phyloP scores from a whole-genome alignment of 2,888 invertebrate genomes.

The Drosophila picticornis region DNA sequence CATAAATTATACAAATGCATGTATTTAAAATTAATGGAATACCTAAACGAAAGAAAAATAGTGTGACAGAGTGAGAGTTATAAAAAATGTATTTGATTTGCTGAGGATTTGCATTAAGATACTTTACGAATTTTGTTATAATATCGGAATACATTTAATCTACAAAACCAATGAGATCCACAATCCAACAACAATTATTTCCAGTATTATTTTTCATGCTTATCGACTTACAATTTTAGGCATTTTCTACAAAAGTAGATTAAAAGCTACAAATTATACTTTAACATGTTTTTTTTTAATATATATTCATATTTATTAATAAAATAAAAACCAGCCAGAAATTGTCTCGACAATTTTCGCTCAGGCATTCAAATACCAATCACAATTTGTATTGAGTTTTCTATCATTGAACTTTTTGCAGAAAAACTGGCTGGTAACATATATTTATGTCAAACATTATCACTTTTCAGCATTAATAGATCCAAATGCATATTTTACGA shows the following conservation, averaged over 20 bases:
- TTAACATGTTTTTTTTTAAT: not conserved
- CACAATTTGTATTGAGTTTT: not conserved
- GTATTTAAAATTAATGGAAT: not conserved
- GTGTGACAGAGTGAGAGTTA: not conserved
- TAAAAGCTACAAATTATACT: not conserved
- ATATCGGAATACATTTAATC: not conserved
- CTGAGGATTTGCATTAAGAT: not conserved
- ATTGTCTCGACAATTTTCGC: not conserved
- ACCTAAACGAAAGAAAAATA: not conserved
- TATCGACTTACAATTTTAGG: not conserved
- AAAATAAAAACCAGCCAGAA: not conserved
- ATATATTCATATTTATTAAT: not conserved
- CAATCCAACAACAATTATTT: not conserved
- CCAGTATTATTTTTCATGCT: too few relatives aligned
- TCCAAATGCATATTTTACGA: conserved; percentile 78
- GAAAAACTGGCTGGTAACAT: conserved; percentile 8
- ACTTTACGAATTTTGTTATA: not conserved
- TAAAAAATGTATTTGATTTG: not conserved
- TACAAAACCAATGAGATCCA: too few relatives aligned
- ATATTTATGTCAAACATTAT: conserved; percentile 70
- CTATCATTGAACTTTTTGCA: not conserved
- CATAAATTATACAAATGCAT: not conserved
- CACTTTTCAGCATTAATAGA: conserved; percentile 72
- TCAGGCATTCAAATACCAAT: not conserved
- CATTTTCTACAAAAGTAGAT: not conserved